phyloP scores from a whole-genome alignment of 2,888 invertebrate genomes.

The Choristoneura rosaceana region DNA sequence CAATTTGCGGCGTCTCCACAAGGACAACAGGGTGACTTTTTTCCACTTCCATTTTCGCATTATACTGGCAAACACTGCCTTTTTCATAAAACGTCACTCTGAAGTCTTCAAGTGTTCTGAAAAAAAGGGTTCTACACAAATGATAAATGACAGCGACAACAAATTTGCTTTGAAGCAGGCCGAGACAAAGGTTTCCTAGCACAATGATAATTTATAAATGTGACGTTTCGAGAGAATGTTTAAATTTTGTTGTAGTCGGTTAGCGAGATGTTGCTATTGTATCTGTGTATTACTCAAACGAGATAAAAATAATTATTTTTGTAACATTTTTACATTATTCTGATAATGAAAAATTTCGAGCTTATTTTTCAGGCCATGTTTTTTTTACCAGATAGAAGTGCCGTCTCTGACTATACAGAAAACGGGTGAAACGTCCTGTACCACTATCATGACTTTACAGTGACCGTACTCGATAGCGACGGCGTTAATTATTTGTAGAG shows the following conservation, averaged over 20 bases:
- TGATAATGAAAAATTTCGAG: too few relatives aligned
- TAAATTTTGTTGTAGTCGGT: not conserved
- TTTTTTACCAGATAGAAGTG: too few relatives aligned
- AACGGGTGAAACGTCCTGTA: too few relatives aligned
- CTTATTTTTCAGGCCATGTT: too few relatives aligned
- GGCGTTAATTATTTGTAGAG: too few relatives aligned
- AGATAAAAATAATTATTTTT: not conserved
- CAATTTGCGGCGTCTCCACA: constrained; percentile 12
- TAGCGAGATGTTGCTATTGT: not conserved
- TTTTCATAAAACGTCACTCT: constrained; percentile 54
- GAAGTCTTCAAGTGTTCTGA: constrained; percentile 55
- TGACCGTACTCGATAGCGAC: too few relatives aligned
- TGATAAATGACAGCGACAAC: constrained; percentile 58
- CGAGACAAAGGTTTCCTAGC: constrained; percentile 49
- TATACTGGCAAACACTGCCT: constrained; percentile 45
- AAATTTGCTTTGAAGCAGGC: constrained; percentile 51
- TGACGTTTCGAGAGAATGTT: constrained; percentile 13
- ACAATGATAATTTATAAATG: constrained; percentile 51
- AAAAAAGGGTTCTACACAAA: constrained; percentile 55
- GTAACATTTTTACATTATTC: too few relatives aligned
- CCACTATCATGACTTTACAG: too few relatives aligned
- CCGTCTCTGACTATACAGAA: too few relatives aligned
- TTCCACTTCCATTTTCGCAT: constrained; percentile 41
- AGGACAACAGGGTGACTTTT: constrained; percentile 13
- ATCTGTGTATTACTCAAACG: not conserved